Evolutionary conservation across 2,113 vertebrate genomes (phyloP), one percentile per base, ranked within the genome.

Genomic region (Apeltes quadracus): DNA sequence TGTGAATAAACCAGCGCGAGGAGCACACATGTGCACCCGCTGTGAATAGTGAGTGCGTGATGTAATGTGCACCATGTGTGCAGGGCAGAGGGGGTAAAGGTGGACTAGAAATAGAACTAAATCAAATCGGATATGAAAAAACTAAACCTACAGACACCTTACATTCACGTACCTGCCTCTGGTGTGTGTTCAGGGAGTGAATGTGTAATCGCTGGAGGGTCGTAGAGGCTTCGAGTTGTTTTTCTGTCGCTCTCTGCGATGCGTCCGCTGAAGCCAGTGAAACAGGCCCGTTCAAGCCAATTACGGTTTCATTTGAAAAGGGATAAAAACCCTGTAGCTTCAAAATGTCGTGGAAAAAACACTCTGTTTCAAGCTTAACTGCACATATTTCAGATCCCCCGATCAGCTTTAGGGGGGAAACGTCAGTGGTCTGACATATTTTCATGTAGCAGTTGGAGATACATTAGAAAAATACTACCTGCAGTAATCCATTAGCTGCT

Each of bases 1-100:
- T 3, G 20, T 76, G 36, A 84, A 78, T 84, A 65, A 81, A 70
- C 54, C 56, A 64, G 11, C 51, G 29, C 62, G 20, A 70, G 29
- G 29, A 68, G 41, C 32, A 18, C 25, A 38, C 39, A 4, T 18
- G 53, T 54, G 25, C 22, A 7, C 22, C 34, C 4, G 9, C 38
- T 8, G 20, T 66, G 61, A 81, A 29, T 29, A 29, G 29, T 29
- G 29, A n/a, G n/a, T n/a, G n/a, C n/a, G n/a, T n/a, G n/a, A 32
- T 32, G 29, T 32, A 32, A 32, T 32, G 5, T 32, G 29, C 29
- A 32, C 29, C 29, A n/a, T n/a, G n/a, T n/a, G n/a, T n/a, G n/a
- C n/a, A n/a, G n/a, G n/a, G n/a, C n/a, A n/a, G n/a, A n/a, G n/a
- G n/a, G n/a, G n/a, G n/a, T n/a, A n/a, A n/a, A n/a, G n/a, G n/a